Percentiles rank a stretch among this genome's conserved stretches.
Evolutionary conservation across 2,113 vertebrate species (phyloP).

Genomic region (Ophiodon elongatus): DNA sequence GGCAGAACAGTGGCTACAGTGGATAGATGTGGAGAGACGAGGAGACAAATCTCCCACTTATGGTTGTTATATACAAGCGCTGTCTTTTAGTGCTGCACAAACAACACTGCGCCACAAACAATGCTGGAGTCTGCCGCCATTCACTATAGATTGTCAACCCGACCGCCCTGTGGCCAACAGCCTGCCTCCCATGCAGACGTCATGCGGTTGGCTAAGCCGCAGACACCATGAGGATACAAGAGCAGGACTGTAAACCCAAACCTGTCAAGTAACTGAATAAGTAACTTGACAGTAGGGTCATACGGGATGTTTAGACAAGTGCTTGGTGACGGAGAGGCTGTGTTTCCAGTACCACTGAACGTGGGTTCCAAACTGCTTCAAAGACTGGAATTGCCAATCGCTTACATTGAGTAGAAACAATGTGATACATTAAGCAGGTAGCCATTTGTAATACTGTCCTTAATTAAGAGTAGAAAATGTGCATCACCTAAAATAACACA

Average conservation of each 20-base stretch:
- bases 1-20: constrained; percentile 47
- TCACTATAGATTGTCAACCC: constrained; percentile 71
- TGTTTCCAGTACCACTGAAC: constrained; percentile 12
- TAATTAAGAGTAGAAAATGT: not conserved
- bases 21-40: constrained; percentile 69
- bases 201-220: constrained; percentile 65
- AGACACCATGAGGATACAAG: constrained; percentile 62
- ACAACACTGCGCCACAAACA: constrained; percentile 76
- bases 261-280: constrained; percentile 35
- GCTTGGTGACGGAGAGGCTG: not conserved
- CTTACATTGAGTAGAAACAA: not conserved
- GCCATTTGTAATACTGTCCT: not conserved
- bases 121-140: constrained; percentile 74
- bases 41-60: constrained; percentile 79
- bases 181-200: constrained; percentile 67
- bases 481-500: not conserved
- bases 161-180: constrained; percentile 61
- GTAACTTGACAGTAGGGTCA: constrained; percentile 20
- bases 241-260: constrained; percentile 55
- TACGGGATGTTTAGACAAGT: constrained; percentile 15
- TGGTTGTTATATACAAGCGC: constrained; percentile 70
- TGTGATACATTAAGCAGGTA: not conserved
- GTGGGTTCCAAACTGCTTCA: not conserved
- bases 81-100: constrained; percentile 74
- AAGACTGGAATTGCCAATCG: no score